These are phyloP conservation scores for Eilema sororculum DNA, from an alignment of 2,888 invertebrate genomes.

Conservation along the genomic window DNA sequence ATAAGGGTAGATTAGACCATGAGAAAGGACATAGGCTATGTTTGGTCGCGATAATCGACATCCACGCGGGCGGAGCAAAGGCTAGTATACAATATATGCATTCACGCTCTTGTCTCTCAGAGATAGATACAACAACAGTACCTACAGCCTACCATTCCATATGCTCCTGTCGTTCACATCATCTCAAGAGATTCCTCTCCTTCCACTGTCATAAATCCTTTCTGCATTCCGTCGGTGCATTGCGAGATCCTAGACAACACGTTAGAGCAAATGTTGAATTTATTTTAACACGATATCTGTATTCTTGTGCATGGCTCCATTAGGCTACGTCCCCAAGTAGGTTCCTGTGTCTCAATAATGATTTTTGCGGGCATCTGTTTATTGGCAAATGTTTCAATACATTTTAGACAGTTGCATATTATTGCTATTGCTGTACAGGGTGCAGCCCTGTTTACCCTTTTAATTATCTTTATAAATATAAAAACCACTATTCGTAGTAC, in stretches of 20 bases:
- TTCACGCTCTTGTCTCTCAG: no score
- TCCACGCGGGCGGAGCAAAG: no score
- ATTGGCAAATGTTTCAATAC: neutral
- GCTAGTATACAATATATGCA: no score
- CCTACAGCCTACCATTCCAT: no score
- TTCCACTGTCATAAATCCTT: no score
- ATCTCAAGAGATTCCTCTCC: no score
- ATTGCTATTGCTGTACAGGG: neutral
- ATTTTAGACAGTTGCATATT: neutral
- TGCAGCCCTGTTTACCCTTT: neutral
- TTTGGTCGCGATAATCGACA: no score
- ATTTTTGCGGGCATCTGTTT: neutral
- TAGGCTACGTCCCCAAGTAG: neutral
- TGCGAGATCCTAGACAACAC: constrained; percentile 4
- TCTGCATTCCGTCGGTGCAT: neutral
- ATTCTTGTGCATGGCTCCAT: neutral
- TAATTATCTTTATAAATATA: neutral
- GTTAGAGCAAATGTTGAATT: constrained; percentile 9
- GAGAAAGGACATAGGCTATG: no score
- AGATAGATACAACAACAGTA: no score
- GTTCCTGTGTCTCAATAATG: neutral
- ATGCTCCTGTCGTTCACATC: no score
- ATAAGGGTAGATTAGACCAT: no score
- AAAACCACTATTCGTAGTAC: neutral
- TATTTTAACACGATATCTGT: constrained; percentile 13